phyloP scores from a whole-genome alignment of 2,888 invertebrate genomes.

The Polia nebulosa region DNA sequence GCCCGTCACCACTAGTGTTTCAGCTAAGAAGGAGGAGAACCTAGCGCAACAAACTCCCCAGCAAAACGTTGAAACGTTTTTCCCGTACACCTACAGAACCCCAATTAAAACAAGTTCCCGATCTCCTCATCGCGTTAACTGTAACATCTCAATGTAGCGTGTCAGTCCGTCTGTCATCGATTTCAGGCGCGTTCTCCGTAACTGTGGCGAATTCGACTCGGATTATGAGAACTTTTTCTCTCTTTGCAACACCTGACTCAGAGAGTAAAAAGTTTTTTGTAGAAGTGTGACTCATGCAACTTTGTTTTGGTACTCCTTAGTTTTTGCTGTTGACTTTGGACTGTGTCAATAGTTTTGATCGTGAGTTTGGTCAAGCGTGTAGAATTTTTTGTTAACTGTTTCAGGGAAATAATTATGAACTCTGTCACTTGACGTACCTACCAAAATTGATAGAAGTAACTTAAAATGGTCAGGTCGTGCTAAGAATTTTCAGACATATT shows the following conservation, averaged over 20 bases:
- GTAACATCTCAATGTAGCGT: constrained; percentile 60
- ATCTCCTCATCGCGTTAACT: constrained; percentile 58
- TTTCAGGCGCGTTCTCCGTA: constrained; percentile 54
- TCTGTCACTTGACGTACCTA: too few relatives aligned
- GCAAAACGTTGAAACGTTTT: neutral
- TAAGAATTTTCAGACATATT: too few relatives aligned
- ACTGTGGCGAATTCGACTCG: constrained; percentile 42
- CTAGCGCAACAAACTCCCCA: too few relatives aligned
- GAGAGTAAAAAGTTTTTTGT: constrained; percentile 22
- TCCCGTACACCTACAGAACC: constrained; percentile 9
- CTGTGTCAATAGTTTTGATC: neutral
- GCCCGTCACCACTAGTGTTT: too few relatives aligned
- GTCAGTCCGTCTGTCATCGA: constrained; percentile 63
- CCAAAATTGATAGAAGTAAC: too few relatives aligned
- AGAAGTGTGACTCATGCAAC: constrained; percentile 4
- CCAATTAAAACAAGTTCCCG: constrained; percentile 30
- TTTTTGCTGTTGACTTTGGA: constrained; percentile 22
- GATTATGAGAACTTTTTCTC: constrained; percentile 44
- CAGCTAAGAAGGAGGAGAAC: too few relatives aligned
- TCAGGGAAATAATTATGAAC: too few relatives aligned
- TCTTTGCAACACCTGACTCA: constrained; percentile 20
- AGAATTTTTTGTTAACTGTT: constrained; percentile 1
- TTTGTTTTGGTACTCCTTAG: constrained; percentile 15
- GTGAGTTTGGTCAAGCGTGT: constrained; percentile 11
- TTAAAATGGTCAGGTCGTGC: too few relatives aligned